Conservation (phyloP, 2,888 invertebrate species). For the Apamea crenata region DNA sequence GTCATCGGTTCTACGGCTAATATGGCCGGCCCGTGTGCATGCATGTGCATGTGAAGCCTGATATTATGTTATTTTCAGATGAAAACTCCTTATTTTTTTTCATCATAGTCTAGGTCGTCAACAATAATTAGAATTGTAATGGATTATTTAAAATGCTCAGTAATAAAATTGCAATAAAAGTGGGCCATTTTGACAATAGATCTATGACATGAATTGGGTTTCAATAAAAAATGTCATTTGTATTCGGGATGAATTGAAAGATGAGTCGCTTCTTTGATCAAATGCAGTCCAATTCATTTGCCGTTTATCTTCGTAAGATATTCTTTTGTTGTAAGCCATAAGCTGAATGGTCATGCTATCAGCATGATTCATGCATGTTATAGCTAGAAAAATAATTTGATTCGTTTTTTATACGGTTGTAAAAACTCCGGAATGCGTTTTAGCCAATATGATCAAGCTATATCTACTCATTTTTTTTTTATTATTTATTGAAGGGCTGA, state of each 20-base stretch:
- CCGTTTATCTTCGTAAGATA: not conserved
- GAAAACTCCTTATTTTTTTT: constrained; percentile 10
- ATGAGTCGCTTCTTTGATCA: constrained; percentile 7
- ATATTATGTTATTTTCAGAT: not conserved
- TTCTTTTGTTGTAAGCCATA: constrained; percentile 3
- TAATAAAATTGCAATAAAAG: constrained; percentile 17
- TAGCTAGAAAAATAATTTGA: not conserved
- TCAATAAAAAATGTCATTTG: constrained; percentile 20
- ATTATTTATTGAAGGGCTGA: too few species aligned
- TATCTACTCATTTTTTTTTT: too few species aligned
- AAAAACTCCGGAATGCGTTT: not conserved
- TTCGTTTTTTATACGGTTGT: not conserved
- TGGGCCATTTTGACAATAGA: constrained; percentile 7
- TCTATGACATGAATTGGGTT: constrained; percentile 9
- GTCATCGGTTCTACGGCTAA: too few species aligned
- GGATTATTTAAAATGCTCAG: constrained; percentile 12
- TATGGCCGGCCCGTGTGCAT: too few species aligned
- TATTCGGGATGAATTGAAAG: constrained; percentile 20
- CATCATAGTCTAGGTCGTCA: constrained; percentile 19
- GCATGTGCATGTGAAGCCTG: too few species aligned
- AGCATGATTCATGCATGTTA: not conserved
- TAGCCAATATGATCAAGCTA: not conserved
- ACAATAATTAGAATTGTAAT: constrained; percentile 34
- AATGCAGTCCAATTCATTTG: constrained; percentile 26
- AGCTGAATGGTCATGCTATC: not conserved